Evolutionary conservation across 2,888 invertebrate species (phyloP).

Genomic region (Arenicola marina): DNA sequence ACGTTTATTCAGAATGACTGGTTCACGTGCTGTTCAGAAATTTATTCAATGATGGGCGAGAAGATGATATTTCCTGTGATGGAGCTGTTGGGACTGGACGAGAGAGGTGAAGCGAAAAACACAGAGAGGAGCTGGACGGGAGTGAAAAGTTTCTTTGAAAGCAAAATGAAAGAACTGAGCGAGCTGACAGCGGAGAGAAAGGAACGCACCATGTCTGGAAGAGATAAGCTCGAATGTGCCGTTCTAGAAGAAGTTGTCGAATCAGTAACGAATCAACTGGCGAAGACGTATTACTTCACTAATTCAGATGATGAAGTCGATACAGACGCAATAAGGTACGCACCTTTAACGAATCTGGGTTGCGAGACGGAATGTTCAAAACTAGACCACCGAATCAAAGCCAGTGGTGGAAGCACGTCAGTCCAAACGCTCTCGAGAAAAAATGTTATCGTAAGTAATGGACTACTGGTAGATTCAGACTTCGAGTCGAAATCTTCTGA

Average conservation of each 20-base stretch:
- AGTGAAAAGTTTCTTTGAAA: background rate
- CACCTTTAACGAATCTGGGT: background rate
- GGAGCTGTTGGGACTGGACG: constrained; percentile 1
- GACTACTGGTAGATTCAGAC: background rate
- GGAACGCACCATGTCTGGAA: background rate
- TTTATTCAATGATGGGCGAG: background rate
- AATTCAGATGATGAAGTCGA: background rate
- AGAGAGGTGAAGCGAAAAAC: background rate
- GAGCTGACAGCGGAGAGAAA: background rate
- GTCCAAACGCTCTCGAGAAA: background rate
- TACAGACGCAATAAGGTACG: background rate
- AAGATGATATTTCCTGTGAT: constrained; percentile 1
- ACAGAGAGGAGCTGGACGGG: background rate
- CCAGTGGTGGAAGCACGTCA: background rate
- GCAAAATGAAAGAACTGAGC: background rate
- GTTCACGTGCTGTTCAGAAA: constrained; percentile 3
- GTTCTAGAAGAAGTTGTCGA: background rate
- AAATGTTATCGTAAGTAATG: background rate
- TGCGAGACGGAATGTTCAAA: background rate
- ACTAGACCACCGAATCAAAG: background rate
- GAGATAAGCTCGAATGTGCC: background rate
- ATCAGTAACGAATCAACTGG: background rate
- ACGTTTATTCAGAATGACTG: constrained; percentile 2
- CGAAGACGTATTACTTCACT: background rate
- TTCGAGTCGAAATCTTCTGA: background rate